Percentiles rank a stretch among this genome's conserved stretches.
phyloP scores from a whole-genome alignment of 2,113 vertebrate genomes.

The Chauna torquata region DNA sequence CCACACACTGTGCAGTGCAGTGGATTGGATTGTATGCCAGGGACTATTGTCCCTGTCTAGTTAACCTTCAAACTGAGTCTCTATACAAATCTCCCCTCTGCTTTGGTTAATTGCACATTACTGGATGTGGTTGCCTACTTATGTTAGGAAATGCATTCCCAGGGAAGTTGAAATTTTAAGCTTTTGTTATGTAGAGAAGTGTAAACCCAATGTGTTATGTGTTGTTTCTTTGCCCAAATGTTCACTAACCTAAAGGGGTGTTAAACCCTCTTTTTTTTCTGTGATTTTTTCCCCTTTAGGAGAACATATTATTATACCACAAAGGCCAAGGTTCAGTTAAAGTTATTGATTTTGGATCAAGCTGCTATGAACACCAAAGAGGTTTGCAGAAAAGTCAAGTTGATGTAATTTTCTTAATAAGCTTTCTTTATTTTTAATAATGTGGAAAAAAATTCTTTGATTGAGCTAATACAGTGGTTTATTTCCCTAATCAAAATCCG shows the following conservation, averaged over 20 bases:
- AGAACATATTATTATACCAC: slow-evolving; percentile 91
- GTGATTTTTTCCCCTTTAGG: slow-evolving; percentile 72
- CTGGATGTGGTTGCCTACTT: neutral
- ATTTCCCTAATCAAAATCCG: neutral
- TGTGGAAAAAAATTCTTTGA: neutral
- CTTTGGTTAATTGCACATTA: neutral
- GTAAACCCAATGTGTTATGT: neutral
- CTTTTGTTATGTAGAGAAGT: neutral
- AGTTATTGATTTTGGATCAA: slow-evolving; percentile 96
- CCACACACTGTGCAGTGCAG: too few relatives aligned
- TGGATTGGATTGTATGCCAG: neutral
- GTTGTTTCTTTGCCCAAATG: neutral
- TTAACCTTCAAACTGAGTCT: neutral
- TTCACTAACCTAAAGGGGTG: neutral
- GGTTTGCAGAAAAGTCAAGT: slow-evolving; percentile 78
- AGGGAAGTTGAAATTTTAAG: neutral
- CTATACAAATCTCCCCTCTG: neutral
- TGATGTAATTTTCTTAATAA: slow-evolving; percentile 69
- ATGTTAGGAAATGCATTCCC: neutral
- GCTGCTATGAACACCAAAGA: slow-evolving; percentile 93
- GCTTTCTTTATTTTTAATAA: slow-evolving; percentile 27
- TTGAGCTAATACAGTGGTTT: neutral
- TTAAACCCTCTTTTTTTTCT: neutral
- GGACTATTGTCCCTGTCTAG: neutral
- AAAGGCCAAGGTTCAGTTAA: slow-evolving; percentile 91